Base-by-base conservation (phyloP, 2,888 invertebrate species). In the Xanthorhoe designata region DNA sequence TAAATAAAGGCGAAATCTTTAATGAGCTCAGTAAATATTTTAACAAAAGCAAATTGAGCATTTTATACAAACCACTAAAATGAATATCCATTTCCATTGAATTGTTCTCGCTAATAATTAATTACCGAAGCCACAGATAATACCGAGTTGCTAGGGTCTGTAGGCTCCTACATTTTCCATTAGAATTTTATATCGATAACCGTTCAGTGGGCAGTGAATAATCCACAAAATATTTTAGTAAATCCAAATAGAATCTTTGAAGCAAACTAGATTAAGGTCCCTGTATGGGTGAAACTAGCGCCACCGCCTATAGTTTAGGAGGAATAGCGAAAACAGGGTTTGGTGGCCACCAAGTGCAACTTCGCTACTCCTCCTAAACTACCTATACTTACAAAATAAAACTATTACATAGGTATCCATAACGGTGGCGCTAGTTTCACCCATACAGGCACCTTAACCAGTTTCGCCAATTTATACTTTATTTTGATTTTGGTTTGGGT, bases 201-300 rank as follows among this genome's bases (percentile, higher is more conserved):
- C 19, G 8, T 61, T 42, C 13, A 56, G 17, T 50, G 55, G 35
- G 24, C 55, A 38, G 38, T 50, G 18, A 62, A 62, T 55, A 54
- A 50, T 55, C 55, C 50, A n/a, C 4, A 24, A 55, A 62, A 62
- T 61, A 38, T 50, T 62, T 38, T 55, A 61, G 53, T 24, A 5
- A 47, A 47, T 53, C 45, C n/a, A 13, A 42, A 42, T 38, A 8
- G 38, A 42, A 42, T 42, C 38, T 13, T 42, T 42, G 13, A 42
- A 42, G 10, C 4, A 4, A 42, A 42, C 38, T 1, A 42, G 13
- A 42, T 38, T 38, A 42, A 42, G n/a, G n/a, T n/a, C n/a, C n/a
- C n/a, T n/a, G n/a, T n/a, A n/a, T n/a, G n/a, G n/a, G n/a, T n/a
- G n/a, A n/a, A n/a, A n/a, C n/a, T n/a, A n/a, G n/a, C n/a, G n/a